Evolutionary conservation across 2,888 invertebrate genomes (phyloP), one percentile per base, ranked within the genome.

Genomic region (Macaria notata): DNA sequence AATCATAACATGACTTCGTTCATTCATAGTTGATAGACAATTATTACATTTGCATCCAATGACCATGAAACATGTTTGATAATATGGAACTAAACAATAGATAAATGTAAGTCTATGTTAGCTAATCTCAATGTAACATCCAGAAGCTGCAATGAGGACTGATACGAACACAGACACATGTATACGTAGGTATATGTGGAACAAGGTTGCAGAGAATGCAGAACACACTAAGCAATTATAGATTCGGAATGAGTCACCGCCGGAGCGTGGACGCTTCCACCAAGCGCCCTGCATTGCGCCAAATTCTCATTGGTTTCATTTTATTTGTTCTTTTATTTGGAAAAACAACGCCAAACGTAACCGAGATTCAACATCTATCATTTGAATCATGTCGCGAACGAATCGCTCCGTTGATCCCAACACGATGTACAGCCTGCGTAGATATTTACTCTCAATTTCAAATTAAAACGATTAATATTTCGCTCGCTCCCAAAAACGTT

Each of bases 241-340:
- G 75, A 78, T 83, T 80, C 68, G 70, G 76, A 84, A 83, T 83
- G 80, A 83, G 79, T 83, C 79, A 80, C 79, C 80, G 80, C 79
- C 78, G 78, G 75, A 79, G 73, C 73, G 80, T 83, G 82, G 74
- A 82, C 73, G 78, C 78, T 82, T 79, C 74, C 73, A 75, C 77
- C 76, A 76, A 75, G 72, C 81, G 78, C 84, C 84, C 88, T 89
- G 89, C 89, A 89, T 85, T 88, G 89, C 89, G 87, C 84, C 88
- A 89, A 84, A 84, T 79, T 82, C 76, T 73, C 76, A 79, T 83
- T 76, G 76, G 78, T 81, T 81, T 81, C 75, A 75, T 81, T 81
- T 70, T 79, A 80, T 83, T 84, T 84, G 81, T 80, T 78, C 76
- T 80, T 82, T 78, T 81, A 81, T 82, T 83, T 81, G 78, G 70